A percentile compares a stretch with the other conserved stretches of the same genome.
phyloP scores from a whole-genome alignment of 2,113 vertebrate genomes.

The Rhizomys pruinosus region DNA sequence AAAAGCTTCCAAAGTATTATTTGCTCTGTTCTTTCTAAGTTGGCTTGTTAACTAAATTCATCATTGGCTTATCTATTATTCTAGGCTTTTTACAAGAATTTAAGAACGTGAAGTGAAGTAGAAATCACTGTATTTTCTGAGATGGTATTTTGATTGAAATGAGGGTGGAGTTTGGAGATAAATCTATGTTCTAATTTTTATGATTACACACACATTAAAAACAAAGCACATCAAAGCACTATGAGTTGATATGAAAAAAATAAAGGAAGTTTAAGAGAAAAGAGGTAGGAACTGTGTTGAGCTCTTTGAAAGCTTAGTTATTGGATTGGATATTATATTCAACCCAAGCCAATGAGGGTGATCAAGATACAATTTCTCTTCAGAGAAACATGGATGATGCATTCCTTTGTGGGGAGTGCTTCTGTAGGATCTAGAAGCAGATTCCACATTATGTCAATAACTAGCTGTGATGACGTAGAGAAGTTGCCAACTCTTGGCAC shows the following conservation, averaged over 20 bases:
- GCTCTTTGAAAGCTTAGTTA: not conserved
- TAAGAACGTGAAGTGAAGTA: not conserved
- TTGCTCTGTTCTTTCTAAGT: not conserved
- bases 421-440: not conserved
- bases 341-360: not conserved
- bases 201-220: not conserved
- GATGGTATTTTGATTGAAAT: not conserved
- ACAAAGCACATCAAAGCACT: not conserved
- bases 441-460: fast-evolving
- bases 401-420: fast-evolving
- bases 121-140: not conserved
- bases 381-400: fast-evolving
- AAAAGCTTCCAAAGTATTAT: not conserved
- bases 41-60: constrained; percentile 34
- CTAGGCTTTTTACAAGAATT: not conserved
- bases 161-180: not conserved
- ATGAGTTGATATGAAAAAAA: not conserved
- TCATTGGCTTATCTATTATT: not conserved
- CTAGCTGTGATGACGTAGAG: no score
- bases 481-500: fast-evolving
- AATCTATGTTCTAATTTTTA: not conserved
- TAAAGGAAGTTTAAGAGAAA: not conserved
- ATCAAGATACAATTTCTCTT: no score
- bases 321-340: not conserved
- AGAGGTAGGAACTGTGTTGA: not conserved